These are phyloP conservation scores for Lithobates sylvaticus DNA, from an alignment of 2,797 vertebrate species.

Conservation along the genomic window DNA sequence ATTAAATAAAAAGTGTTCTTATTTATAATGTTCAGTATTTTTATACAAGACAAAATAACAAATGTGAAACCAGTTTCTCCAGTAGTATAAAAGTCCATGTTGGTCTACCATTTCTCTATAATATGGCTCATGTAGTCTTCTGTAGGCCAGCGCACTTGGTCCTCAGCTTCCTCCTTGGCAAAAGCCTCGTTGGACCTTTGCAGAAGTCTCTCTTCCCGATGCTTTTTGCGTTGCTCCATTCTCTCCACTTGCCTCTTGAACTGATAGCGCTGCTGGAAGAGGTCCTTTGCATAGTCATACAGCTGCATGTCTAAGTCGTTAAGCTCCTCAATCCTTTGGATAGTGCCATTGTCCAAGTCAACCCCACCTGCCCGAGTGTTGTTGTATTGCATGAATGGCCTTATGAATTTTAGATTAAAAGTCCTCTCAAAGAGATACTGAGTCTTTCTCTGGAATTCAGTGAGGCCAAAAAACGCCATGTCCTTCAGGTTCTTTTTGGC, in stretches of 20 bases:
- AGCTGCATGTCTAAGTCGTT: conserved; percentile 97
- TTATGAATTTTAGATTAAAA: conserved; percentile 96
- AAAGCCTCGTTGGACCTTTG: conserved; percentile 77
- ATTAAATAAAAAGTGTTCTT: conserved; percentile 59
- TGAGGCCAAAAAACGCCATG: conserved; percentile 98
- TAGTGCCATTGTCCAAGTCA: conserved; percentile 90
- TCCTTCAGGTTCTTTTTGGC: conserved; percentile 98
- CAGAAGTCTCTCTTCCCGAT: conserved; percentile 85
- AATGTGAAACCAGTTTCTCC: conserved; percentile 52
- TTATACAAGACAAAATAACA: conserved; percentile 53
- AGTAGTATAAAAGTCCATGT: conserved; percentile 73
- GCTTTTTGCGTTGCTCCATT: conserved; percentile 89
- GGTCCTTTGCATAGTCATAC: conserved; percentile 96
- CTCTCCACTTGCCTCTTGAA: conserved; percentile 93
- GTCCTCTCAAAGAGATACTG: conserved; percentile 98
- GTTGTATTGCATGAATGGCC: conserved; percentile 99
- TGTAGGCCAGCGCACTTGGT: conserved; percentile 88
- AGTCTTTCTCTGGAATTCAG: conserved; percentile 98
- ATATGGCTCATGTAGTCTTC: conserved; percentile 99
- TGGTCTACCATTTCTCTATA: conserved; percentile 95
- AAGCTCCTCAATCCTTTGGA: conserved; percentile 94
- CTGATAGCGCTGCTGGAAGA: conserved; percentile 98
- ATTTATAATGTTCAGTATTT: conserved; percentile 38
- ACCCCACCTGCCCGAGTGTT: conserved; percentile 95
- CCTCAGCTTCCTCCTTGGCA: conserved; percentile 82